Evolutionary conservation across 2,113 vertebrate species (phyloP), one percentile per base, ranked within the genome.

Genomic region (Geococcyx californianus): DNA sequence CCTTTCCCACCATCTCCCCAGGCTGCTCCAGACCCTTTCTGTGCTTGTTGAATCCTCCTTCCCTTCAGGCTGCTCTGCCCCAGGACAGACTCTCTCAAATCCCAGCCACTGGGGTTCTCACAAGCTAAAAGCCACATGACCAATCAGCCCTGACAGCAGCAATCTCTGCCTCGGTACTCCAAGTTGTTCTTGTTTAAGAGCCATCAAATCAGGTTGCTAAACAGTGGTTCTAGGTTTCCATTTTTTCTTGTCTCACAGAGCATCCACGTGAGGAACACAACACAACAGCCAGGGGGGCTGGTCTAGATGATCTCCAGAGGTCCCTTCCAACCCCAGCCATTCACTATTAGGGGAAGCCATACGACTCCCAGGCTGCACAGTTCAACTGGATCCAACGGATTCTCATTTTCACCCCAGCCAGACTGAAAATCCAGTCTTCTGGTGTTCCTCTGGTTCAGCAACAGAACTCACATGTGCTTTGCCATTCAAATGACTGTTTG

Each of bases 61-160:
- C 36, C 58, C 31, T 73, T 12, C 25, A 60, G 52, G 66, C 80
- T 66, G 44, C 58, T 36, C 45, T 36, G 34, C 34, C 90, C 45
- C 56, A 42, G 45, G 58, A 45, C 28, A 38, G 47, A 18, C 21
- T 49, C 56, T 12, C 49, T 75, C 38, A 40, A 72, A 58, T 36
- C n/a, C 74, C 60, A 84, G 0, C 51, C 55, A 64, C 42, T 3
- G 0, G 0, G 45, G 28, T 36, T 66, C 29, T 52, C 1, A 1
- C 33, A 40, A 33, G 62, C 58, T 26, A 62, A 49, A 31, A 76
- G n/a, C 58, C 56, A 33, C 15, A 0, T 0, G 31, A 51, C 0
- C 1, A n/a, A 63, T 38, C 36, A 55, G 56, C 45, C 21, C 33
- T 36, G 56, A 31, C 20, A 66, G 64, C 28, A 58, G 52, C 49